These are phyloP conservation scores for Cosmopolites sordidus DNA, from an alignment of 2,888 invertebrate species.

Conservation along the genomic window DNA sequence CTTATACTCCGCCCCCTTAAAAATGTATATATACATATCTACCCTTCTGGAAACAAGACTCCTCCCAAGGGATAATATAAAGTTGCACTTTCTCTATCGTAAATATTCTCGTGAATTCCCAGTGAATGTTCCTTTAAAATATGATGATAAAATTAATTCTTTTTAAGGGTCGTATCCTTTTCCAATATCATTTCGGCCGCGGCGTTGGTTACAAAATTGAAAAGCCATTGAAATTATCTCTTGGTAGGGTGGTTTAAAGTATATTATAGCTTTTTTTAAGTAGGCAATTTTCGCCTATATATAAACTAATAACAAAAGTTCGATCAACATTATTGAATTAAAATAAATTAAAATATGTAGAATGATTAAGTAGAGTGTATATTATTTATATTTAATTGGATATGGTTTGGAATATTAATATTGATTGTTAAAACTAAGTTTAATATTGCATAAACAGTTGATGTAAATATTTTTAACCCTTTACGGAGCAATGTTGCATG, in stretches of 20 bases:
- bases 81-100: slow-evolving; percentile 25
- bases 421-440: too few species aligned
- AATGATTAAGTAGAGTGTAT: too few species aligned
- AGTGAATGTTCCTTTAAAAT: slow-evolving; percentile 19
- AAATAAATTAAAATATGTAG: too few species aligned
- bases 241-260: slow-evolving; percentile 2
- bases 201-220: slow-evolving; percentile 17
- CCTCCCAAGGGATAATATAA: slow-evolving; percentile 18
- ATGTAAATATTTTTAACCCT: too few species aligned
- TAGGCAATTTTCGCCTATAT: too few species aligned
- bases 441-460: too few species aligned
- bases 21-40: slow-evolving; percentile 2
- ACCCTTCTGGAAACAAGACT: slow-evolving; percentile 13
- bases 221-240: slow-evolving; percentile 19
- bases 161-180: slow-evolving; percentile 22
- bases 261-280: too few species aligned
- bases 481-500: too few species aligned
- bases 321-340: too few species aligned
- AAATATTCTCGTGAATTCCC: slow-evolving; percentile 8
- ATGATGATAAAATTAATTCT: slow-evolving; percentile 25
- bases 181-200: slow-evolving; percentile 16
- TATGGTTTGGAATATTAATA: too few species aligned
- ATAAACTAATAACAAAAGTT: too few species aligned
- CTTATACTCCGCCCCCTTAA: slow-evolving; percentile 4
- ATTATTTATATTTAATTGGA: too few species aligned